phyloP scores from a whole-genome alignment of 2,113 vertebrate genomes.

The Ondatra zibethicus region DNA sequence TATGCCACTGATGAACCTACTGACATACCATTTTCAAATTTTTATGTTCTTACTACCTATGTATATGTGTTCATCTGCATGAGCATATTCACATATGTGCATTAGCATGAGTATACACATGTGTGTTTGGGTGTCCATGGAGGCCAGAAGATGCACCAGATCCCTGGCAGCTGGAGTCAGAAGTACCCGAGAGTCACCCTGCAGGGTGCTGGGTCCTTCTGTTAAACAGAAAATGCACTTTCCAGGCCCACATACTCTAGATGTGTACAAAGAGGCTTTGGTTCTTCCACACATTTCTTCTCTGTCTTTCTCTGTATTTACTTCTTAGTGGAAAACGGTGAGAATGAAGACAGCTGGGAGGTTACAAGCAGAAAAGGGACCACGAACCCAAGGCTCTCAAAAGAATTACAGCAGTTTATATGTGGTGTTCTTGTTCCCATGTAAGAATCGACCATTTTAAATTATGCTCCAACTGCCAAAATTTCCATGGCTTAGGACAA shows the following conservation, averaged over 20 bases:
- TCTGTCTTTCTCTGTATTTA: conserved; percentile 52
- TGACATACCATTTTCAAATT: background rate
- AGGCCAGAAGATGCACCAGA: background rate
- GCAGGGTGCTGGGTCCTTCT: background rate
- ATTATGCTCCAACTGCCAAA: conserved; percentile 79
- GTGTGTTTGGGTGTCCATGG: background rate
- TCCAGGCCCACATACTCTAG: background rate
- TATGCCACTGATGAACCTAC: background rate
- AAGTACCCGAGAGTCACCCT: background rate
- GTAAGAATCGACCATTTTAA: conserved; percentile 77
- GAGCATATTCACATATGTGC: background rate
- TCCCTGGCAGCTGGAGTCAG: background rate
- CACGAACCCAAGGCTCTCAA: conserved; percentile 59
- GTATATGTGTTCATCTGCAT: too few relatives aligned
- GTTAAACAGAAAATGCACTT: background rate
- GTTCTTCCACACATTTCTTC: conserved; percentile 63
- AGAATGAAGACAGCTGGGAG: conserved; percentile 33
- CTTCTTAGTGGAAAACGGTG: conserved; percentile 63
- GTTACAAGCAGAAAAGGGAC: conserved; percentile 69
- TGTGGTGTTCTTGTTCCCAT: conserved; percentile 73
- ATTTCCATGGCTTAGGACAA: conserved; percentile 80
- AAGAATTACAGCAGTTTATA: conserved; percentile 57
- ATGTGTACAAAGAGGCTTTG: conserved; percentile 57
- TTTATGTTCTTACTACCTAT: background rate
- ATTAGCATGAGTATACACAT: too few relatives aligned